Base-by-base conservation (phyloP, 2,797 vertebrate genomes). In the Gambelia wislizenii region DNA sequence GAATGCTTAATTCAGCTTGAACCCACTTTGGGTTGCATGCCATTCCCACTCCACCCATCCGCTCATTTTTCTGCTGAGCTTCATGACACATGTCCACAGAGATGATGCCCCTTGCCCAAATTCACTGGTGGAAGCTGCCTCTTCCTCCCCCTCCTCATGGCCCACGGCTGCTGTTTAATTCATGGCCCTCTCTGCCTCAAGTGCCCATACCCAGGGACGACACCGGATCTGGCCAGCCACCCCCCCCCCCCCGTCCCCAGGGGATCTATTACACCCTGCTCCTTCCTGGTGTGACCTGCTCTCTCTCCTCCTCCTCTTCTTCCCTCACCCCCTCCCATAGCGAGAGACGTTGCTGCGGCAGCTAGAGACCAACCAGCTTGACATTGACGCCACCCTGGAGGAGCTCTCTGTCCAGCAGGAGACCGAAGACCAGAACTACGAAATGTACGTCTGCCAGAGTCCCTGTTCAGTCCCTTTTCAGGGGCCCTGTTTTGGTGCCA, bases 391-490 rank as follows among this genome's bases (percentile, higher is more conserved):
- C 61, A 99, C 98, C 0, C 94, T 99, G 95, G 99, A 99, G 97
- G 99, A 99, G 94, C 97, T 99, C 10, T 98, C 94, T 0, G 98
- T 99, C 91, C 99, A 99, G 96, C 98, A 99, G 93, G 99, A 99
- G 96, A 99, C 99, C 0, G 99, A 99, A 94, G 99, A 99, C 95
- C 99, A 99, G 91, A 99, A 99, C 96, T 99, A 99, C 54, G 97
- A 99, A 91, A 98, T 99, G 99, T 99, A 98, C 5, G 94, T 95
- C 52, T 27, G 74, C 10, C 67, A 47, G 82, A 49, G 39, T 20
- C 72, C 39, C 39, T 4, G 6, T 2, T 18, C 36, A 14, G 1
- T n/a, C n/a, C n/a, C n/a, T n/a, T n/a, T n/a, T n/a, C n/a, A n/a
- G n/a, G n/a, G n/a, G n/a, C n/a, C n/a, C n/a, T n/a, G n/a, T n/a